Conservation (phyloP, 2,113 vertebrate genomes). For the Miniopterus natalensis region DNA sequence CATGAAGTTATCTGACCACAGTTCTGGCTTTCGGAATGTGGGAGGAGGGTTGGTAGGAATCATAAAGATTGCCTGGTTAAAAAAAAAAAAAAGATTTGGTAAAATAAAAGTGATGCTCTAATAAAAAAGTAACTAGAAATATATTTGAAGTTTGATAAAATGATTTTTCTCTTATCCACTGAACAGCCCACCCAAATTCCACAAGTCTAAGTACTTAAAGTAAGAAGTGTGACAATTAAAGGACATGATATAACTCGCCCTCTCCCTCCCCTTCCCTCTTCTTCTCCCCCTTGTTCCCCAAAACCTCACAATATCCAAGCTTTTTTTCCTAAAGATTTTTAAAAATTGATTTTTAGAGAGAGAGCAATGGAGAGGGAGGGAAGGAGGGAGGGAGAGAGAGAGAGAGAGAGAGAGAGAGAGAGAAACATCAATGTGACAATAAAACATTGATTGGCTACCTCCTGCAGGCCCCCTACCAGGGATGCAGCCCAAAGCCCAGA, state of each 20-base stretch:
- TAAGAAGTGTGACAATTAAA: background rate
- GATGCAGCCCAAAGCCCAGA: too few species aligned
- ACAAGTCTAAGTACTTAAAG: conserved; percentile 3
- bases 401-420: too few species aligned
- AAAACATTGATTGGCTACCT: too few species aligned
- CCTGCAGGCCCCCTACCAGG: too few species aligned
- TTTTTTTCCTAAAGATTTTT: background rate
- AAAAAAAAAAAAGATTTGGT: background rate
- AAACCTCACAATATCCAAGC: background rate
- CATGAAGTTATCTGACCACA: conserved; percentile 91
- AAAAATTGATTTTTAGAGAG: too few species aligned
- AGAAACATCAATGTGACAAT: too few species aligned
- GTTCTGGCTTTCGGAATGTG: conserved; percentile 92
- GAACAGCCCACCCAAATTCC: background rate
- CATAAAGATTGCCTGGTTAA: conserved; percentile 96
- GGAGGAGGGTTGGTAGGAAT: conserved; percentile 97
- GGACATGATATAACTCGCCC: background rate
- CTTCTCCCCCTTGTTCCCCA: background rate
- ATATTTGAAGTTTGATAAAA: conserved; percentile 10
- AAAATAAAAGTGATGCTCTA: conserved; percentile 50
- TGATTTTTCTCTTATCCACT: background rate
- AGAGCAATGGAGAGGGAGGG: too few species aligned
- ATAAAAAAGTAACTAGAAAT: conserved; percentile 38
- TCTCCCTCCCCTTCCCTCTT: background rate
- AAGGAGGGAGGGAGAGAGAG: too few species aligned